Base-by-base conservation (phyloP, 2,888 invertebrate genomes). In the Cylloceria caligata region DNA sequence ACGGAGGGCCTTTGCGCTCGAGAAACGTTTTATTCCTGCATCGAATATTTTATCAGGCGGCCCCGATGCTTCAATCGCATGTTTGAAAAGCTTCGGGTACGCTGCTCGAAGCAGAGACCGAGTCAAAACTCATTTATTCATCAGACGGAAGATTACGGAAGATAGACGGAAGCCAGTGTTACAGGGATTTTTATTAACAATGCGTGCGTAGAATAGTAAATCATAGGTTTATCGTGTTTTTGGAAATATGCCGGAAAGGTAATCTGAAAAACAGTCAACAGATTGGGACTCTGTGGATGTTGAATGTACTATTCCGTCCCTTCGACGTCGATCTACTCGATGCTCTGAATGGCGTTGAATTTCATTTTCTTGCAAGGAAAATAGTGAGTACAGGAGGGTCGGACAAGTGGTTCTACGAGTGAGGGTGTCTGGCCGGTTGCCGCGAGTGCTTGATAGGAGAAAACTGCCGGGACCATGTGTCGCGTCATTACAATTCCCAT, bases 401-500 rank as follows among this genome's bases (percentile, higher is more conserved):
- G 49, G 21, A 19, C 36, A 62, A 62, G 60, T 36, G 36, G 19
- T 21, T 27, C 30, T 21, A 62, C 60, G 60, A 62, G 5, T 30
- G 62, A 75, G 60, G 49, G 71, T 67, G 64, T 39, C 55, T 21
- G 49, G 30, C 60, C 79, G 83, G 83, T 80, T 83, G 75, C 72
- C 67, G 76, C 77, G 81, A 80, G 73, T 76, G 49, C 69, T 77
- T 77, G 78, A 82, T 79, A 72, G 74, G 77, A 83, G 80, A 83
- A 83, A 85, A 85, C 78, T 84, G 85, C 84, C 84, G 78, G 82
- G 67, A 79, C 85, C 87, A 86, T 86, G 84, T 87, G 87, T 86
- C 86, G 86, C 85, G 84, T 86, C 86, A 87, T 87, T 87, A 87
- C 86, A 86, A 87, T 87, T 87, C 84, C 86, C 74, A 87, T 87